Evolutionary conservation across 2,797 vertebrate genomes (phyloP).

Genomic region (Eulemur coronatus): DNA sequence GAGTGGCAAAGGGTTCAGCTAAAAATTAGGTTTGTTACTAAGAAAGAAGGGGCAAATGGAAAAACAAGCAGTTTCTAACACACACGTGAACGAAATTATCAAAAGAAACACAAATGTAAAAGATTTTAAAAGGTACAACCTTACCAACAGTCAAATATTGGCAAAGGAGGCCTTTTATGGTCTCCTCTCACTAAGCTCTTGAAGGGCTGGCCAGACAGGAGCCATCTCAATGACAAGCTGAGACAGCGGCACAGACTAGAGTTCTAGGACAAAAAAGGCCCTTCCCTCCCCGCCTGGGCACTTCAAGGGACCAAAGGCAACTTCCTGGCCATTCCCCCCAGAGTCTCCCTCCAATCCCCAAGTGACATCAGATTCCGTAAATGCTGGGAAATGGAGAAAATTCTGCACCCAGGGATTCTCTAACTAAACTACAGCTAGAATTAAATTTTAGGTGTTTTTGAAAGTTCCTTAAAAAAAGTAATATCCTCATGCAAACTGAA

Average conservation of each 20-base stretch:
- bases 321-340: neutral
- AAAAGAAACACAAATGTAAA: constrained; percentile 19
- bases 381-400: constrained; percentile 51
- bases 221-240: neutral
- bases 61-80: neutral
- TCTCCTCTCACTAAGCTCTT: neutral
- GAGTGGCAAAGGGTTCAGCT: neutral
- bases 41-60: neutral
- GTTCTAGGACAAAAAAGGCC: neutral
- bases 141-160: neutral
- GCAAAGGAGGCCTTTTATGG: neutral
- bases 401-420: constrained; percentile 40
- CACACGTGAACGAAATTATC: neutral
- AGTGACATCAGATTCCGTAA: constrained; percentile 48
- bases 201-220: neutral
- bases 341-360: constrained; percentile 28
- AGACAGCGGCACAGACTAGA: neutral
- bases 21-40: neutral
- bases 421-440: constrained; percentile 36
- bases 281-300: neutral
- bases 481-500: constrained; percentile 69
- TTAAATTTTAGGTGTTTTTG: constrained; percentile 79
- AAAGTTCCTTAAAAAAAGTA: constrained; percentile 72
- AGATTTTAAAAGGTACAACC: neutral
- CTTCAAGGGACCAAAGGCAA: neutral